Evolutionary conservation across 1,140 invertebrate species (phyloP).

Genomic region (Zaprionus davidi): DNA sequence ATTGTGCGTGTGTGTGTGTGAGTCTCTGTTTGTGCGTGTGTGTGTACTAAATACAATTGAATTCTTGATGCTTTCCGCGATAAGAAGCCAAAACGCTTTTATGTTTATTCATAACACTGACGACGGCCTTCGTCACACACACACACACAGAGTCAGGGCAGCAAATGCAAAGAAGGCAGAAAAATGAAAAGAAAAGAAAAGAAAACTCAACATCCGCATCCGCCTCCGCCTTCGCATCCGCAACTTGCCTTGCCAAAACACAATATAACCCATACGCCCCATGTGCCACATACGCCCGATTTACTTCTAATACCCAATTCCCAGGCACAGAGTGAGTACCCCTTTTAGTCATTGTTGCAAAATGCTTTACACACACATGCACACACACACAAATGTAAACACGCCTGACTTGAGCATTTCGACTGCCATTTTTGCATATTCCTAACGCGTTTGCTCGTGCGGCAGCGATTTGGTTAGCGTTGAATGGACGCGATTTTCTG

Average conservation of each 20-base stretch:
- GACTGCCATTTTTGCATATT: constrained; percentile 42
- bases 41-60: constrained; percentile 72
- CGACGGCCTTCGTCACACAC: constrained; percentile 13
- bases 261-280: constrained; percentile 19
- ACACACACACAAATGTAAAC: constrained; percentile 10
- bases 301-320: constrained; percentile 21
- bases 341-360: constrained; percentile 47
- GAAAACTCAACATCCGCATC: constrained; percentile 22
- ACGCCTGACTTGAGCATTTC: constrained; percentile 32
- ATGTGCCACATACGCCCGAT: constrained; percentile 10
- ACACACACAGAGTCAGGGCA: neutral
- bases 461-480: constrained; percentile 30
- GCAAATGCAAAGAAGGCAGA: constrained; percentile 25
- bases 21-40: constrained; percentile 20
- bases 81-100: constrained; percentile 69
- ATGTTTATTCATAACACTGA: constrained; percentile 74
- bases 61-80: constrained; percentile 71
- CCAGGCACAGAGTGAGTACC: constrained; percentile 26
- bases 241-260: constrained; percentile 15
- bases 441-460: constrained; percentile 15
- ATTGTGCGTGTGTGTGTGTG: constrained; percentile 29
- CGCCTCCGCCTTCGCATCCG: constrained; percentile 25
- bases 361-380: constrained; percentile 25
- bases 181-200: constrained; percentile 13
- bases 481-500: constrained; percentile 15